Percentiles rank a stretch among this genome's conserved stretches.
These are phyloP conservation scores for Otolemur crassicaudatus DNA, from an alignment of 2,797 vertebrate genomes.

Conservation along the genomic window DNA sequence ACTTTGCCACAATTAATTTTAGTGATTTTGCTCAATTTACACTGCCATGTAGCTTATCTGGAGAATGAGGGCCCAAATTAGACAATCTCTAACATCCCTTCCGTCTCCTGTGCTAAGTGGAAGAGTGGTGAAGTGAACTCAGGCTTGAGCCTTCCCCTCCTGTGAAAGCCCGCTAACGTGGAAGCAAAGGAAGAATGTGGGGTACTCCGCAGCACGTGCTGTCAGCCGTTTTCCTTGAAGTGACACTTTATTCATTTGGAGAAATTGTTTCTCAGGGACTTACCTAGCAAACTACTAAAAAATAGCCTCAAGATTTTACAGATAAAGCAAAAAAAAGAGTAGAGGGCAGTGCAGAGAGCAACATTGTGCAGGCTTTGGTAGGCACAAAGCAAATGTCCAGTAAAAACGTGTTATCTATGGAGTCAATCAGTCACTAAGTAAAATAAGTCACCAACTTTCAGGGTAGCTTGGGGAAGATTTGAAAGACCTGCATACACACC, in stretches of 20 bases:
- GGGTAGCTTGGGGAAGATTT: background rate
- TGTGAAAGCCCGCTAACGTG: background rate
- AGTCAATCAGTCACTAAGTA: background rate
- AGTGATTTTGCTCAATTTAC: background rate
- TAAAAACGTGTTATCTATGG: background rate
- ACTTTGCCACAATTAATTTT: background rate
- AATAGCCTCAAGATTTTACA: background rate
- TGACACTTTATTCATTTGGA: background rate
- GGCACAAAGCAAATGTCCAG: background rate
- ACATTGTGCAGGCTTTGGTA: background rate
- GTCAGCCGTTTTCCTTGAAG: background rate
- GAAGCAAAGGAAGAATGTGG: background rate
- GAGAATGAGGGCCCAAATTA: background rate
- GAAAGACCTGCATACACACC: background rate
- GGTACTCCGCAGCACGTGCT: background rate
- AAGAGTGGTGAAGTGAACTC: background rate
- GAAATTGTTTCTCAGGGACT: background rate
- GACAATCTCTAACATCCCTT: background rate
- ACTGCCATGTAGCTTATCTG: background rate
- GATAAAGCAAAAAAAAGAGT: background rate
- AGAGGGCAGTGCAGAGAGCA: too few species aligned
- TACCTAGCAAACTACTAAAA: background rate
- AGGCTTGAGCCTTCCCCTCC: background rate
- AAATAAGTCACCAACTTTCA: background rate
- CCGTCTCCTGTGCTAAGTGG: background rate